Percentiles rank a stretch among this genome's conserved stretches.
Evolutionary conservation across 2,888 invertebrate species (phyloP).

Genomic region (Apoderus coryli): DNA sequence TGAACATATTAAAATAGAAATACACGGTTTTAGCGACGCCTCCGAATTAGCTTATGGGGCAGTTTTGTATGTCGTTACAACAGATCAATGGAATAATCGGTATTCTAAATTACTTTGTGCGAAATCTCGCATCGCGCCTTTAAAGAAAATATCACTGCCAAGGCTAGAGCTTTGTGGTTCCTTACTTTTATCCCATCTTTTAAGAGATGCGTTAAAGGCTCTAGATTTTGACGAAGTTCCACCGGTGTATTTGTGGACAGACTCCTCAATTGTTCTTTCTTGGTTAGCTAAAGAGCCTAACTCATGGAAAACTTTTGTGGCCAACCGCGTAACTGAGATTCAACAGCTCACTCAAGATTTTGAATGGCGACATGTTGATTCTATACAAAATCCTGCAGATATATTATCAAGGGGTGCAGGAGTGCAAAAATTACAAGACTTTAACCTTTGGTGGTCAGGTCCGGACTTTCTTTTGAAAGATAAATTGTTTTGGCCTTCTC

Average conservation of each 20-base stretch:
- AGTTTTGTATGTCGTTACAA: slow-evolving; percentile 11
- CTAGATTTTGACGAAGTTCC: not conserved
- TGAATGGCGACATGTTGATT: too few species aligned
- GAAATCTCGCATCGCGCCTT: slow-evolving; percentile 13
- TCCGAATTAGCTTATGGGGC: slow-evolving; percentile 12
- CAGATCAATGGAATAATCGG: slow-evolving; percentile 2
- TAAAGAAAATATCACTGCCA: slow-evolving; percentile 13
- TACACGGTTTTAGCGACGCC: slow-evolving; percentile 16
- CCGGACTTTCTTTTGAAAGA: too few species aligned
- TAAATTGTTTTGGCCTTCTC: too few species aligned
- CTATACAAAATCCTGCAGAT: too few species aligned
- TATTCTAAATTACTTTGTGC: slow-evolving; percentile 11
- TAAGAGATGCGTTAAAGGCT: not conserved
- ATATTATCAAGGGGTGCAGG: too few species aligned
- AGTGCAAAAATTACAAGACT: too few species aligned
- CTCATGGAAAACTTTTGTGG: slow-evolving; percentile 4
- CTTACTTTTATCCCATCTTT: slow-evolving; percentile 1
- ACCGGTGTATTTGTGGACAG: not conserved
- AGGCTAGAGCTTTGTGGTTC: slow-evolving; percentile 13
- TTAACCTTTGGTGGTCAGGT: too few species aligned
- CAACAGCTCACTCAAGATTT: too few species aligned
- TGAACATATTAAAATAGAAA: slow-evolving; percentile 8
- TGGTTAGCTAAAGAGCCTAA: not conserved
- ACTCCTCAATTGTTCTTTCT: not conserved
- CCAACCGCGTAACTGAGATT: too few species aligned